phyloP scores from a whole-genome alignment of 2,797 vertebrate genomes.

The Chloroceryle inda region DNA sequence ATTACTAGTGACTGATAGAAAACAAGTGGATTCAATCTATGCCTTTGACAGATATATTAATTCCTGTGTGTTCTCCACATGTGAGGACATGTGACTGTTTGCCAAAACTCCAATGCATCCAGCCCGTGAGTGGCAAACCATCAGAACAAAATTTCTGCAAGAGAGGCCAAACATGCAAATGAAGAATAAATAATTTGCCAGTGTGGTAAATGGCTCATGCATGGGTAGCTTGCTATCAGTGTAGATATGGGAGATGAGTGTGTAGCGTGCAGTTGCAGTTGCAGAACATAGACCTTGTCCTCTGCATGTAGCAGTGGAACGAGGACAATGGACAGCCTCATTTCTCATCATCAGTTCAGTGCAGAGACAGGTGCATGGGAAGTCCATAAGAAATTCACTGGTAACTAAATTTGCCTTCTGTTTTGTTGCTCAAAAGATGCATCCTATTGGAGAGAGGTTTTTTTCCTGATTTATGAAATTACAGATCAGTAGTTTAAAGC shows the following conservation, averaged over 20 bases:
- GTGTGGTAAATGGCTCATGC: accelerated
- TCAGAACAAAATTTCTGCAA: not conserved
- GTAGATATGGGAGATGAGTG: not conserved
- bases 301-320: accelerated
- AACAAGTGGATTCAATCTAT: not conserved
- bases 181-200: not conserved
- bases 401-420: not conserved
- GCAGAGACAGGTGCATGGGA: not conserved
- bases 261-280: not conserved
- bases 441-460: not conserved
- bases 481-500: not conserved
- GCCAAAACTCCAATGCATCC: not conserved
- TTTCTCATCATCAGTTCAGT: not conserved
- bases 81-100: not conserved
- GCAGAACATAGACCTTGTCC: not conserved
- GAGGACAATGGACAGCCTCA: not conserved
- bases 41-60: not conserved
- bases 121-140: not conserved
- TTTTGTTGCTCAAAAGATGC: not conserved
- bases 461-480: not conserved
- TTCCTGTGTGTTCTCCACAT: not conserved
- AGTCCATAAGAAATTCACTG: not conserved
- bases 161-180: accelerated
- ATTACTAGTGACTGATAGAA: not conserved
- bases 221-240: not conserved